Evolutionary conservation across 2,113 vertebrate species (phyloP).

Genomic region (Ancistrus triradiatus): DNA sequence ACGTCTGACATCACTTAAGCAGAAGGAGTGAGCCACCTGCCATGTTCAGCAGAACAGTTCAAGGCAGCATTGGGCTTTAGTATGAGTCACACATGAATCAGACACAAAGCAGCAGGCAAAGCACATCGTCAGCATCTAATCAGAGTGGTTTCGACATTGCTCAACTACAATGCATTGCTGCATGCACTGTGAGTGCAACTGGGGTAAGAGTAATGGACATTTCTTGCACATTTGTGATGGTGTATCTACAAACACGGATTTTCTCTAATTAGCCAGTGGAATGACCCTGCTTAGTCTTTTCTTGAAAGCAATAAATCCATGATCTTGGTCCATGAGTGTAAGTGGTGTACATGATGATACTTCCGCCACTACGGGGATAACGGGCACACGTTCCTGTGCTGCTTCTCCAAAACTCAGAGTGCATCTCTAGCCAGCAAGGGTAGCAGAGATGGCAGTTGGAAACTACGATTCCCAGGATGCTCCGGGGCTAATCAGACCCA

Average conservation of each 20-base stretch:
- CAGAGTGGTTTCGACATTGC: constrained; percentile 20
- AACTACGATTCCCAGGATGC: too few species aligned
- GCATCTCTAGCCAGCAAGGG: too few species aligned
- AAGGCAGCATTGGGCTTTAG: constrained; percentile 21
- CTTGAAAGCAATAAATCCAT: too few species aligned
- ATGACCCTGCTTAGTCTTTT: background rate
- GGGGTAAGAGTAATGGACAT: constrained; percentile 2
- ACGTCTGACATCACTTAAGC: constrained; percentile 29
- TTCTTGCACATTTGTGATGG: background rate
- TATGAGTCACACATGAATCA: constrained; percentile 42
- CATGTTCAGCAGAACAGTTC: constrained; percentile 35
- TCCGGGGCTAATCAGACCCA: too few species aligned
- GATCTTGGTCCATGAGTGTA: too few species aligned
- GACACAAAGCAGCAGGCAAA: constrained; percentile 33
- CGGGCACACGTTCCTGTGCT: too few species aligned
- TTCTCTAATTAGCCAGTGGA: constrained; percentile 4
- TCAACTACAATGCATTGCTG: constrained; percentile 21
- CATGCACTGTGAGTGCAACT: constrained; percentile 2
- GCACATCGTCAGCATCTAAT: constrained; percentile 26
- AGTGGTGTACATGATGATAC: too few species aligned
- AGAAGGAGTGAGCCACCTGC: constrained; percentile 30
- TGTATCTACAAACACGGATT: constrained; percentile 2
- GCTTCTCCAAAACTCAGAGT: too few species aligned
- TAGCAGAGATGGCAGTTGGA: too few species aligned
- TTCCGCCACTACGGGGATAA: too few species aligned